These are phyloP conservation scores for Macrocentrus cingulum DNA, from an alignment of 1,140 invertebrate species.

Conservation along the genomic window DNA sequence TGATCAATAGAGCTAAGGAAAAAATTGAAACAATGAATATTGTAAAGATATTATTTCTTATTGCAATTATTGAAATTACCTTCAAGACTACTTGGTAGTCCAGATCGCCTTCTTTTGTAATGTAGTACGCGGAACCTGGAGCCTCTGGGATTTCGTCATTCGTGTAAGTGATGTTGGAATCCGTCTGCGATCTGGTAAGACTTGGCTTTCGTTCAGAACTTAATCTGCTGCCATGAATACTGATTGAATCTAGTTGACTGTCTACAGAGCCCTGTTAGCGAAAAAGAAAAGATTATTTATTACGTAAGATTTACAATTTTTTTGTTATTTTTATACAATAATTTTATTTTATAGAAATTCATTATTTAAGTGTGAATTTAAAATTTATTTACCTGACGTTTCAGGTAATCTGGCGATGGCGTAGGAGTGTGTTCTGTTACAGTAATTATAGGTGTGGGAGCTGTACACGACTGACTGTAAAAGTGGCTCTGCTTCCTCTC, in stretches of 20 bases:
- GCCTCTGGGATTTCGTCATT: conserved; percentile 80
- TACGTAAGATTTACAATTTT: not conserved
- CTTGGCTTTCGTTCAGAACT: conserved; percentile 69
- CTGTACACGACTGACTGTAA: conserved; percentile 56
- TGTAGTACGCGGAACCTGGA: conserved; percentile 87
- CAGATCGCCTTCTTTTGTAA: conserved; percentile 92
- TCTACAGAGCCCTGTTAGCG: conserved; percentile 71
- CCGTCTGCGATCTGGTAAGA: conserved; percentile 86
- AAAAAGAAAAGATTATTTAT: too few relatives aligned
- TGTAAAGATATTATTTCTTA: too few relatives aligned
- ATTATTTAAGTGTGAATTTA: not conserved
- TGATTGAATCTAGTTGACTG: conserved; percentile 75
- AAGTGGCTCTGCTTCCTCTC: conserved; percentile 54
- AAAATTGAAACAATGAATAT: too few relatives aligned
- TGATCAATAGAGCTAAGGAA: too few relatives aligned
- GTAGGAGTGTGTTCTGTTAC: conserved; percentile 93
- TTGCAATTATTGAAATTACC: too few relatives aligned
- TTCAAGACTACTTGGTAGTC: conserved; percentile 89
- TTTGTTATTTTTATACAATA: conserved; percentile 3
- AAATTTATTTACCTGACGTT: conserved; percentile 67
- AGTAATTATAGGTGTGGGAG: conserved; percentile 90
- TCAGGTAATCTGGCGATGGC: conserved; percentile 80
- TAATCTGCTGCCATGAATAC: conserved; percentile 65
- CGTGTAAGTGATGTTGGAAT: conserved; percentile 89
- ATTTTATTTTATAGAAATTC: too few relatives aligned